phyloP scores from a whole-genome alignment of 2,113 vertebrate genomes.

The Ceyx margarethae region DNA sequence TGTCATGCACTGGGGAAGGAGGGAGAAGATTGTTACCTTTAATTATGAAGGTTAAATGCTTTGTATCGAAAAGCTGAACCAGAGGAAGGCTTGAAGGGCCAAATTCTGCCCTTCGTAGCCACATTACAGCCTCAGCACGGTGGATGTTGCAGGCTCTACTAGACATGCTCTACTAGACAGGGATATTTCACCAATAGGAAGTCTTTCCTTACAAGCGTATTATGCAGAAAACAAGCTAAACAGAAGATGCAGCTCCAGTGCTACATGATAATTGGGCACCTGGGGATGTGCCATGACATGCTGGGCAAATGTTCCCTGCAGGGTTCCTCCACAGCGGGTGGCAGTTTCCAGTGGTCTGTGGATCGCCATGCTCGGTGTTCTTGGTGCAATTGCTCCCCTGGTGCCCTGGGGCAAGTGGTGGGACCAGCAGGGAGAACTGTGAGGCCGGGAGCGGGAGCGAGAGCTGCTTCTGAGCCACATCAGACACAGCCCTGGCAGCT shows the following conservation, averaged over 20 bases:
- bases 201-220: not conserved
- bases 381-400: not conserved
- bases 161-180: not conserved
- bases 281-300: not conserved
- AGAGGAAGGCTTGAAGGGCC: not conserved
- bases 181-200: not conserved
- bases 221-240: not conserved
- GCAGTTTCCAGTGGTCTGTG: not conserved
- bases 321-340: not conserved
- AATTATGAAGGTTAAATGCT: not conserved
- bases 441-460: not conserved
- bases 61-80: not conserved
- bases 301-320: not conserved
- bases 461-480: accelerated
- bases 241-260: not conserved
- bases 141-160: not conserved
- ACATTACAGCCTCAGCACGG: accelerated
- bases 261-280: not conserved
- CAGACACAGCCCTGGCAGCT: not conserved
- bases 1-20: not conserved
- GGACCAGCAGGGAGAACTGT: not conserved
- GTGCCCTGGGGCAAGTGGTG: not conserved
- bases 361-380: not conserved
- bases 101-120: not conserved
- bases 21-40: not conserved